phyloP scores from a whole-genome alignment of 2,113 vertebrate species.

The Laterallus jamaicensis region DNA sequence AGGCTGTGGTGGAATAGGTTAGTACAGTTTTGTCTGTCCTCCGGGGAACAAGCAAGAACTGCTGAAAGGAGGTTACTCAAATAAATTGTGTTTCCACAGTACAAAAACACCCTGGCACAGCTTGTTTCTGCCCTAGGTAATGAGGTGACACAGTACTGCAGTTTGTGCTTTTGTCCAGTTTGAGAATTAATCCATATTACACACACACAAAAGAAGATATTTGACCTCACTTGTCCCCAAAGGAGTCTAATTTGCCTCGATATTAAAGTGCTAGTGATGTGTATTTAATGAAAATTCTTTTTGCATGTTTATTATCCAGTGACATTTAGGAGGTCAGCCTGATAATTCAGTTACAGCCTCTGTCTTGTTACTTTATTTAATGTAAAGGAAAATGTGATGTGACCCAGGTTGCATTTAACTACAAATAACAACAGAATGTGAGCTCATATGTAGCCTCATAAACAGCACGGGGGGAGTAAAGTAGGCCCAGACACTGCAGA shows the following conservation, averaged over 20 bases:
- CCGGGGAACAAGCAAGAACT: background rate
- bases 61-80: conserved; percentile 23
- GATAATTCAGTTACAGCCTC: conserved; percentile 46
- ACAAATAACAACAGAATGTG: background rate
- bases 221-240: conserved; percentile 67
- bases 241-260: conserved; percentile 68
- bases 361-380: conserved; percentile 32
- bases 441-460: background rate
- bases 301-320: conserved; percentile 62
- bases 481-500: background rate
- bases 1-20: background rate
- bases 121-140: conserved; percentile 27
- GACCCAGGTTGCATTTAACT: conserved; percentile 25
- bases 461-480: background rate
- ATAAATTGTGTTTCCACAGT: conserved; percentile 25
- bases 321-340: conserved; percentile 71
- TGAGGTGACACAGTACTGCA: conserved; percentile 35
- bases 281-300: conserved; percentile 69
- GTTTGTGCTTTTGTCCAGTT: conserved; percentile 48
- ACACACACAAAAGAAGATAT: conserved; percentile 65
- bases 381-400: conserved; percentile 31
- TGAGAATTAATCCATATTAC: conserved; percentile 63
- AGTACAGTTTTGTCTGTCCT: conserved; percentile 6
- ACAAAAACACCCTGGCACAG: conserved; percentile 7
- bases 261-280: conserved; percentile 52